phyloP scores from a whole-genome alignment of 2,797 vertebrate genomes.

The Gambelia wislizenii region DNA sequence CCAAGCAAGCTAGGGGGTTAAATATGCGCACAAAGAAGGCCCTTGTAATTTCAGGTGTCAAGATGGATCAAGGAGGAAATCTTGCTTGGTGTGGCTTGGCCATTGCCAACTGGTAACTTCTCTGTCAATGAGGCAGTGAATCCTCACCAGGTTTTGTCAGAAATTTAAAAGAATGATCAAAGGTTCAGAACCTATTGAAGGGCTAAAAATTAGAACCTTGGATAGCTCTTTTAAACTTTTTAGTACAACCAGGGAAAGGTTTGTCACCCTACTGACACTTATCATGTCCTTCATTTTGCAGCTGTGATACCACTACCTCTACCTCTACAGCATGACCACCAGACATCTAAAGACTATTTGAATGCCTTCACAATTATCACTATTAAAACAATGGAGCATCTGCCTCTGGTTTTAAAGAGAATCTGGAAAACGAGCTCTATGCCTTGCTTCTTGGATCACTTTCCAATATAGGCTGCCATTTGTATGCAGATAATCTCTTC shows the following conservation, averaged over 20 bases:
- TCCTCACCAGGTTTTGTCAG: no score
- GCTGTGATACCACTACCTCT: slow-evolving; percentile 24
- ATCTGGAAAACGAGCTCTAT: slow-evolving; percentile 60
- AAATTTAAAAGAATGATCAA: no score
- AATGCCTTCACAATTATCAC: slow-evolving; percentile 61
- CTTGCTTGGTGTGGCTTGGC: no score
- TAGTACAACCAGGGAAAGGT: not conserved
- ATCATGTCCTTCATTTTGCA: not conserved
- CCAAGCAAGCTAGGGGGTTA: no score
- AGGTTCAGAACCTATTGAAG: no score
- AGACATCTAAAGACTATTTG: slow-evolving; percentile 38
- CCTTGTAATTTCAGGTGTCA: no score
- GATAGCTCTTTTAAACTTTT: no score
- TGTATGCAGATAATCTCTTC: slow-evolving; percentile 44
- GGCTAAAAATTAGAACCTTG: no score
- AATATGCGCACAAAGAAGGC: no score
- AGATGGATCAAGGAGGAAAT: no score
- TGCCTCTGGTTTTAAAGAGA: slow-evolving; percentile 48
- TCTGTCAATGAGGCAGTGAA: no score
- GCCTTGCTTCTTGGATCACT: slow-evolving; percentile 61
- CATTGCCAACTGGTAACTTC: no score
- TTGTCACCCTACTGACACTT: not conserved
- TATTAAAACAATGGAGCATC: slow-evolving; percentile 68
- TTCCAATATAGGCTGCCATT: slow-evolving; percentile 60
- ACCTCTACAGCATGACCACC: slow-evolving; percentile 40